Percentiles rank a stretch among this genome's conserved stretches.
These are phyloP conservation scores for Peromyscus aztecus DNA, from an alignment of 2,797 vertebrate species.

Conservation along the genomic window DNA sequence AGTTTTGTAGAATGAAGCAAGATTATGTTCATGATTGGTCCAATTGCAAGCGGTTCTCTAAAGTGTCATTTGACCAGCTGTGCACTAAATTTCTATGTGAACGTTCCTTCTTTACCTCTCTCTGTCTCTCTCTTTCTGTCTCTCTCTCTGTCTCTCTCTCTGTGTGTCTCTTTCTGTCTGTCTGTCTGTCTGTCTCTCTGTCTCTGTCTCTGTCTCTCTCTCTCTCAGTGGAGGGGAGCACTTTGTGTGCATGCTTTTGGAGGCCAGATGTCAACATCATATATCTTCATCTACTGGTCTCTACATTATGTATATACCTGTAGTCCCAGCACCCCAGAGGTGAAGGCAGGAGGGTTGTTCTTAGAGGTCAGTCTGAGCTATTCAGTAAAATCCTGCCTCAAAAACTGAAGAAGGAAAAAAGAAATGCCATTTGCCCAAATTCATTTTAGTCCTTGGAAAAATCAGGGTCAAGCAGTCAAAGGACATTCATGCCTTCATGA, in stretches of 20 bases:
- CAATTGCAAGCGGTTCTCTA: not conserved
- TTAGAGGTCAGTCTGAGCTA: not conserved
- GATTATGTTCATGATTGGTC: not conserved
- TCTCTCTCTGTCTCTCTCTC: not conserved
- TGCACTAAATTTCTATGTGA: not conserved
- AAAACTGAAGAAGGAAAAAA: not conserved
- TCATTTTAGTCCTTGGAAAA: not conserved
- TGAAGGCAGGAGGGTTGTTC: no score
- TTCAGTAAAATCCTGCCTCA: no score
- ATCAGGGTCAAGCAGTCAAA: not conserved
- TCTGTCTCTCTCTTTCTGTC: no score
- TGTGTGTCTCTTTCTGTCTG: no score
- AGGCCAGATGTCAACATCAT: not conserved
- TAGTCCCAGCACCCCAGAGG: not conserved
- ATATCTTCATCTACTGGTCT: not conserved
- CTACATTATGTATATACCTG: not conserved
- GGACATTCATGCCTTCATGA: not conserved
- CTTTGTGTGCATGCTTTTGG: not conserved
- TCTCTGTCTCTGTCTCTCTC: no score
- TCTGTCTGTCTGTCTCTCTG: no score
- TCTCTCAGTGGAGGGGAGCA: not conserved
- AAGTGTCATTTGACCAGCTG: not conserved
- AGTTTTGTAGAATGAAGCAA: conserved; percentile 1
- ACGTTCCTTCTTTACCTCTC: not conserved
- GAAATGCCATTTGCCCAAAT: not conserved